A percentile compares a stretch with the other conserved stretches of the same genome.
Evolutionary conservation across 2,797 vertebrate species (phyloP).

Genomic region (Tiaroga cobitis): DNA sequence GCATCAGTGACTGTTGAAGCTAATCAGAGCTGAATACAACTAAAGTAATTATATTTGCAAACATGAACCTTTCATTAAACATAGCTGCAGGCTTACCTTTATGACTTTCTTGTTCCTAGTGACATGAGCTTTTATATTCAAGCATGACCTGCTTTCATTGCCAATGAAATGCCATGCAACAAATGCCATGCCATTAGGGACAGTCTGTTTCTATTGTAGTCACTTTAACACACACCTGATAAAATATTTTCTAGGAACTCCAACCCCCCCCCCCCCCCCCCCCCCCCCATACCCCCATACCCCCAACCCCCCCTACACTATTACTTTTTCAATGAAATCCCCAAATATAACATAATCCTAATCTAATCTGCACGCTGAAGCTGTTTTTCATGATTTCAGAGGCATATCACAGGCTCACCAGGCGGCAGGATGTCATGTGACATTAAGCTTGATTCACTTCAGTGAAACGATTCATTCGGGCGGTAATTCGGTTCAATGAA

Average conservation of each 20-base stretch:
- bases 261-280: too few species aligned
- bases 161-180: conserved; percentile 32
- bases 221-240: conserved; percentile 18
- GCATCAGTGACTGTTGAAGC: background rate
- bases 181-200: conserved; percentile 29
- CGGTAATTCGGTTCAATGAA: background rate
- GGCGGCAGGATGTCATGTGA: background rate
- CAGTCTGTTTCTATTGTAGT: background rate
- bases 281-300: too few species aligned
- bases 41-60: background rate
- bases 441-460: background rate
- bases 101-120: background rate
- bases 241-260: background rate
- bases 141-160: conserved; percentile 80
- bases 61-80: background rate
- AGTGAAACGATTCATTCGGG: conserved; percentile 6
- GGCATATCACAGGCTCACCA: background rate
- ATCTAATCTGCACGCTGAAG: background rate
- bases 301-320: too few species aligned
- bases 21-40: background rate
- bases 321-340: background rate
- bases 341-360: background rate
- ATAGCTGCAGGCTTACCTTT: background rate
- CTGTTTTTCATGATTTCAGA: background rate
- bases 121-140: conserved; percentile 80